Conservation (phyloP, 2,888 invertebrate genomes). For the Diarsia rubi region DNA sequence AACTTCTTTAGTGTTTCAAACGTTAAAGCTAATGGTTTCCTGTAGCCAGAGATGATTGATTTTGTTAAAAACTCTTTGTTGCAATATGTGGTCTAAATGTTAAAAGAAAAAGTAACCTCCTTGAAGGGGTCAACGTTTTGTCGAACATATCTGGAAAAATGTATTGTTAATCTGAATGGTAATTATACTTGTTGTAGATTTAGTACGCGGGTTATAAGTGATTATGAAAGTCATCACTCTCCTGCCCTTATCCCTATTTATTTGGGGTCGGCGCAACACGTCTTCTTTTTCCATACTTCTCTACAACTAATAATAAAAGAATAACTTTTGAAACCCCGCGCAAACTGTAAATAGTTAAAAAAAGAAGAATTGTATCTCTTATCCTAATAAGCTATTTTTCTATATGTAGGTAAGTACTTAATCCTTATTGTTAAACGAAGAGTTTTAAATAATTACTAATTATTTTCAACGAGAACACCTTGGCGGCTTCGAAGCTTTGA, state of each 20-base stretch:
- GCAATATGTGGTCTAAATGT: background rate
- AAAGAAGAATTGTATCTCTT: background rate
- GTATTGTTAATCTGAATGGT: background rate
- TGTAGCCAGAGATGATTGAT: background rate
- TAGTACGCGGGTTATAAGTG: background rate
- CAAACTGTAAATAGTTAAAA: background rate
- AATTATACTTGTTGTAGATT: background rate
- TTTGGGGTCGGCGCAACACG: too few relatives aligned
- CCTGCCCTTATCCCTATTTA: too few relatives aligned
- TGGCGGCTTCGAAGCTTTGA: background rate
- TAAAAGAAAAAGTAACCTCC: background rate
- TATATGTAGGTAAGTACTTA: too few relatives aligned
- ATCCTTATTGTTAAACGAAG: background rate
- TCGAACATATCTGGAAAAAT: background rate
- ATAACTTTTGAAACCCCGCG: background rate
- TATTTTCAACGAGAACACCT: background rate
- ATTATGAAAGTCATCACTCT: background rate
- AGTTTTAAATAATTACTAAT: constrained; percentile 10
- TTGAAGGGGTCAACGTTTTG: background rate
- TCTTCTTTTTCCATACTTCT: too few relatives aligned
- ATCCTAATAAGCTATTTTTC: background rate
- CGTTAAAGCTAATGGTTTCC: background rate
- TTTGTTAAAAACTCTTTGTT: background rate
- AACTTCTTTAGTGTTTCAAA: background rate
- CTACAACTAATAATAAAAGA: background rate